A percentile compares a stretch with the other conserved stretches of the same genome.
Conservation (phyloP, 2,888 invertebrate species). For the Cartodere bifasciata region DNA sequence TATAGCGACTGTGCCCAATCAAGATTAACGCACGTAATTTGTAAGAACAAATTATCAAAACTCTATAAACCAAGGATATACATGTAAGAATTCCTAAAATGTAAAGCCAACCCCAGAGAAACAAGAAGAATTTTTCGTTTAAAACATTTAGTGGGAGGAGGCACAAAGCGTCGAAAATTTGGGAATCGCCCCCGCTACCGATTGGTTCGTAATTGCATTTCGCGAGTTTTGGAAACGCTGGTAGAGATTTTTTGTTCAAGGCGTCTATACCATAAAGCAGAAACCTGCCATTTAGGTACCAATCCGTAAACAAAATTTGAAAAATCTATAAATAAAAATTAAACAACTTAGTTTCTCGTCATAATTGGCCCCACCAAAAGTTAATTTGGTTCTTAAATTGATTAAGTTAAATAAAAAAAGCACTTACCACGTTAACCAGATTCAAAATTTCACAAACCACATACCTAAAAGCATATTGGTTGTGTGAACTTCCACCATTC, state of each 20-base stretch:
- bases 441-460: slow-evolving; percentile 62
- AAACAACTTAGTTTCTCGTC: no score
- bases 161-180: slow-evolving; percentile 51
- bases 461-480: slow-evolving; percentile 52
- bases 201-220: slow-evolving; percentile 47
- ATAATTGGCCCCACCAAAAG: no score
- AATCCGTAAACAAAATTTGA: slow-evolving; percentile 55
- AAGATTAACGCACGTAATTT: slow-evolving; percentile 49
- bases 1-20: slow-evolving; percentile 46
- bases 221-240: slow-evolving; percentile 57
- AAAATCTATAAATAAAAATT: slow-evolving; percentile 39
- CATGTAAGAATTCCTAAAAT: slow-evolving; percentile 48
- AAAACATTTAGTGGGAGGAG: slow-evolving; percentile 66
- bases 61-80: slow-evolving; percentile 52
- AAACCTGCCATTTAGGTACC: slow-evolving; percentile 51
- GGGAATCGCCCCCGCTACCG: slow-evolving; percentile 46
- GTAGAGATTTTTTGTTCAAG: slow-evolving; percentile 33
- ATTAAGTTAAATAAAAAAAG: background rate
- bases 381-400: no score
- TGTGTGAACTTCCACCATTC: slow-evolving; percentile 43
- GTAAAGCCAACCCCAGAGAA: slow-evolving; percentile 65
- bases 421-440: slow-evolving; percentile 57
- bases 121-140: slow-evolving; percentile 66
- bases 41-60: slow-evolving; percentile 41
- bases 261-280: slow-evolving; percentile 43